A percentile compares a stretch with the other conserved stretches of the same genome.
phyloP scores from a whole-genome alignment of 2,797 vertebrate species.

The Brachymystax lenok region DNA sequence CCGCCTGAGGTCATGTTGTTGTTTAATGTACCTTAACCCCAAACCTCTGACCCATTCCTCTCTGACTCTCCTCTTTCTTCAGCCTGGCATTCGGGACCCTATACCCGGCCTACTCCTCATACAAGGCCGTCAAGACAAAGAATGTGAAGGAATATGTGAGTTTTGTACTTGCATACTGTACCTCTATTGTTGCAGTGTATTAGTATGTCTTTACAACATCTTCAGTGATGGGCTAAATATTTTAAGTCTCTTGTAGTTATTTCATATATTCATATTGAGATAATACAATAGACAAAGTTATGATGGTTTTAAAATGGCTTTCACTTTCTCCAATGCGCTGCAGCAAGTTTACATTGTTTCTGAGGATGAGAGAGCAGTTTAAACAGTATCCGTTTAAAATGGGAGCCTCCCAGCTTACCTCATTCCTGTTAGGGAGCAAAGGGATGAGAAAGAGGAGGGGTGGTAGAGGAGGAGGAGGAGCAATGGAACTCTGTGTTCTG shows the following conservation, averaged over 20 bases:
- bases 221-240: background rate
- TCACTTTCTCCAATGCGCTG: background rate
- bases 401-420: conserved; percentile 56
- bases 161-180: conserved; percentile 47
- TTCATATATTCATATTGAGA: too few species aligned
- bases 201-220: background rate
- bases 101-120: conserved; percentile 97
- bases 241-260: background rate
- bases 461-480: too few species aligned
- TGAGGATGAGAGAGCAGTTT: background rate
- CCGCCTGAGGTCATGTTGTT: conserved; percentile 18
- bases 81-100: conserved; percentile 97
- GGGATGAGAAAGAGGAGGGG: conserved; percentile 11
- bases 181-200: background rate
- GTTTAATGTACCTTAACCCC: background rate
- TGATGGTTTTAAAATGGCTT: background rate
- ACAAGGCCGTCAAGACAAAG: conserved; percentile 99
- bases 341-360: conserved; percentile 5
- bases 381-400: conserved; percentile 18
- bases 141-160: conserved; percentile 99
- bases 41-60: background rate
- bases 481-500: too few species aligned
- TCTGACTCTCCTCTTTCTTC: conserved; percentile 36
- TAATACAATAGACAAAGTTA: too few species aligned
- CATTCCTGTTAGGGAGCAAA: conserved; percentile 32